A percentile compares a stretch with the other conserved stretches of the same genome.
phyloP scores from a whole-genome alignment of 2,113 vertebrate species.

The Chamaetylas fuelleborni region DNA sequence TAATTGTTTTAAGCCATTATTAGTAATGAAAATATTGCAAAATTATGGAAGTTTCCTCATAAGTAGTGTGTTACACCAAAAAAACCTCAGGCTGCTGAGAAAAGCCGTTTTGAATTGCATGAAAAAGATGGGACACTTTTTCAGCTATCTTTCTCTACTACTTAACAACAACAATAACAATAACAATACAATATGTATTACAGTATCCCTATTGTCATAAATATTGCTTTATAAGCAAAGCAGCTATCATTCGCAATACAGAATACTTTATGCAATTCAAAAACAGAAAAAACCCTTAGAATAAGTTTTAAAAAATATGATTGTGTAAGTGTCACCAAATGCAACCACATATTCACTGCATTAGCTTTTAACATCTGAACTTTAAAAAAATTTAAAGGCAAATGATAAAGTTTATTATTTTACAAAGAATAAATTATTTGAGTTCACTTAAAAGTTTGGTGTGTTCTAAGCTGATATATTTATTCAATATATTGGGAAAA shows the following conservation, averaged over 20 bases:
- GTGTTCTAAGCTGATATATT: background rate
- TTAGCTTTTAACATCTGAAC: background rate
- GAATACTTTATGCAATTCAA: background rate
- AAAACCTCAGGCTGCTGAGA: background rate
- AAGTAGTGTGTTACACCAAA: background rate
- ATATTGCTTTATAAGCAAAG: background rate
- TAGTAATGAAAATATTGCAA: slow-evolving; percentile 41
- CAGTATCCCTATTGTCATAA: background rate
- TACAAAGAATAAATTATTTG: background rate
- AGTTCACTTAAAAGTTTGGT: background rate
- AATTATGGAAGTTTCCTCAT: background rate
- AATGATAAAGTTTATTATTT: background rate
- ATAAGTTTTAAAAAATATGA: background rate
- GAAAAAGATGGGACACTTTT: background rate
- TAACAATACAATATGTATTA: background rate
- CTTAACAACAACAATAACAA: background rate
- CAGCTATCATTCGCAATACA: background rate
- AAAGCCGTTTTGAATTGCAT: background rate
- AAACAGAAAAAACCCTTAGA: background rate
- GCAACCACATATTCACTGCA: background rate
- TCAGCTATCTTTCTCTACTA: background rate
- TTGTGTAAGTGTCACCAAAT: background rate
- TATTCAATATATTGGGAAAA: background rate
- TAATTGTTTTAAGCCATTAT: slow-evolving; percentile 60
- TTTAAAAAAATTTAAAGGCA: background rate